A percentile compares a stretch with the other conserved stretches of the same genome.
Conservation (phyloP, 2,888 invertebrate species). For the Agrotis exclamationis region DNA sequence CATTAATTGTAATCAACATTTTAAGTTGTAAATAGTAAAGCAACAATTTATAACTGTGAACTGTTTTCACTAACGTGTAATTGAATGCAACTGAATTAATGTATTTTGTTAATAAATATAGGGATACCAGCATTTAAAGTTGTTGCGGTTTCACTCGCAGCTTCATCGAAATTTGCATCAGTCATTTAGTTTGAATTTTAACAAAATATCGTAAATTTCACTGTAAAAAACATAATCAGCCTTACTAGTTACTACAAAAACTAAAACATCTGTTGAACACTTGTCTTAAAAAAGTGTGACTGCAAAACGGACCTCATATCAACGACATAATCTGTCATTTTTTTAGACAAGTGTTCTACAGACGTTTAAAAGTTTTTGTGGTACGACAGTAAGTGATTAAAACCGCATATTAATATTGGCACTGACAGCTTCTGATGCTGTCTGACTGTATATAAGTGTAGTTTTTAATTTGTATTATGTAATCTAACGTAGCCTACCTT, state of each 20-base stretch:
- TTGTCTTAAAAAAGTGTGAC: too few species aligned
- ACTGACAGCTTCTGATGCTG: background rate
- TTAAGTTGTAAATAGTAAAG: background rate
- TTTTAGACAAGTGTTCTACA: too few species aligned
- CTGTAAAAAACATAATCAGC: background rate
- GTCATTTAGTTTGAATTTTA: background rate
- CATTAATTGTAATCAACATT: conserved; percentile 22
- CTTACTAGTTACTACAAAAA: too few species aligned
- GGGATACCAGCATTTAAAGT: conserved; percentile 3
- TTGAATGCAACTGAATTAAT: conserved; percentile 29
- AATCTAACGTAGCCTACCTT: too few species aligned
- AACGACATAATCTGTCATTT: too few species aligned
- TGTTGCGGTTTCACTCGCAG: conserved; percentile 13
- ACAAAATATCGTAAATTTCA: background rate
- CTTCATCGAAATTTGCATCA: conserved; percentile 4
- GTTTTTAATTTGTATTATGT: too few species aligned
- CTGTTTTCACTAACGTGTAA: conserved; percentile 9
- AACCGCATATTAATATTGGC: background rate
- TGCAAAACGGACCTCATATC: too few species aligned
- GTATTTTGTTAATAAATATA: background rate
- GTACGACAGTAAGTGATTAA: too few species aligned
- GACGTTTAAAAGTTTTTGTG: too few species aligned
- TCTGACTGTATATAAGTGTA: background rate
- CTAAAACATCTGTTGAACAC: too few species aligned
- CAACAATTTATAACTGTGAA: conserved; percentile 16